Base-by-base conservation (phyloP, 1,140 invertebrate genomes). In the Drosophila tsacasi region DNA sequence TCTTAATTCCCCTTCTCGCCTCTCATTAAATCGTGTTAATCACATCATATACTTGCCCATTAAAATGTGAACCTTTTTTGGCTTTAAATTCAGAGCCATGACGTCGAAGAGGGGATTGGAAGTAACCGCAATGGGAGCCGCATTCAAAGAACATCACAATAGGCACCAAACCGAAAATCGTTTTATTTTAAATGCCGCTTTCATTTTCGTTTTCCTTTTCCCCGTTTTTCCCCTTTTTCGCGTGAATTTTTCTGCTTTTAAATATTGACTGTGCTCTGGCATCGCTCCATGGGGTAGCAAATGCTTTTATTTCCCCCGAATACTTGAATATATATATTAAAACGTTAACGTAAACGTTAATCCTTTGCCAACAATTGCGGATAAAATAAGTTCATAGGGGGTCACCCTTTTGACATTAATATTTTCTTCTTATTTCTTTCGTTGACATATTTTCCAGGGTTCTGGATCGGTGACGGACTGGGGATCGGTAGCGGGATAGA, bases 101-200 rank as follows among this genome's bases (percentile, higher is more conserved):
- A 23, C 32, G 15, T 23, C 15, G 2, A 3, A 7, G 4, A 4
- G 25, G 23, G 32, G 8, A 37, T 39, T 39, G 35, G 3, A 57
- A 57, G 54, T 39, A 57, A 57, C 54, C 54, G 54, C 54, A 57
- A 12, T 39, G 32, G 15, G 21, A 23, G 35, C 54, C 54, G 19
- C 54, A 57, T 39, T 39, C 54, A 57, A 57, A 57, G 54, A 57
- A 57, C 54, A 57, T 57, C 54, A 57, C 35, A 57, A 57, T 57
- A 39, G 54, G 54, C 54, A 25, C 54, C 54, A 15, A n/a, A 25
- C 54, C 54, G 21, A n/a, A 23, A 57, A 40, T 57, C 35, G 54
- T 39, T 57, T 57, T 57, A 25, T 39, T 57, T 57, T 57, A 57
- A 57, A 57, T 57, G 54, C 54, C 21, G 54, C 35, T 57, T 57